Evolutionary conservation across 2,797 vertebrate genomes (phyloP).

Genomic region (Danio jaintianensis): DNA sequence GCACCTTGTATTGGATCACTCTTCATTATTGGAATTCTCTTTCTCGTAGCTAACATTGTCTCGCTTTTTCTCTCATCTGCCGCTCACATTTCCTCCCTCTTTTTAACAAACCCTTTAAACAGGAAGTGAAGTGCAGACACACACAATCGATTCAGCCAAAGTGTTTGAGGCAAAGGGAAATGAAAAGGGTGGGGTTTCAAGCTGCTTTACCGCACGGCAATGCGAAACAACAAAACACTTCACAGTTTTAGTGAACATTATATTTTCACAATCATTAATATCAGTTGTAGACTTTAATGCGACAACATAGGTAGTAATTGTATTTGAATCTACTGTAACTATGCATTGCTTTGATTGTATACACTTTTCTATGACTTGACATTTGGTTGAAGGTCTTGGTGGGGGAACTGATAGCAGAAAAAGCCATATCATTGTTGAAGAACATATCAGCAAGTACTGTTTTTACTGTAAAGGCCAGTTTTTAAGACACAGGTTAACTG

Average conservation of each 20-base stretch:
- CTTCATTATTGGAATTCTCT: conserved; percentile 8
- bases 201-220: conserved; percentile 13
- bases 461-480: conserved; percentile 41
- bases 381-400: conserved; percentile 12
- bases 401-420: conserved; percentile 21
- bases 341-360: conserved; percentile 56
- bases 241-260: background rate
- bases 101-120: conserved; percentile 49
- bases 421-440: conserved; percentile 62
- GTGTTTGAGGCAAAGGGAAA: conserved; percentile 60
- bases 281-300: conserved; percentile 11
- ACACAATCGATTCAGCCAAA: conserved; percentile 45
- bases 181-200: conserved; percentile 16
- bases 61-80: conserved; percentile 22
- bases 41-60: conserved; percentile 21
- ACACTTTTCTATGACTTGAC: conserved; percentile 32
- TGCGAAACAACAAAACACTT: background rate
- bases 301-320: conserved; percentile 18
- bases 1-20: conserved; percentile 14
- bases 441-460: conserved; percentile 60
- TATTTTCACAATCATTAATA: conserved; percentile 5
- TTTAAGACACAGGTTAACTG: background rate
- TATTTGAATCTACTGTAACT: conserved; percentile 40
- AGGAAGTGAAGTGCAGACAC: conserved; percentile 59
- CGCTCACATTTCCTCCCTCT: conserved; percentile 50